phyloP scores from a whole-genome alignment of 2,113 vertebrate species.

The Vimba vimba region DNA sequence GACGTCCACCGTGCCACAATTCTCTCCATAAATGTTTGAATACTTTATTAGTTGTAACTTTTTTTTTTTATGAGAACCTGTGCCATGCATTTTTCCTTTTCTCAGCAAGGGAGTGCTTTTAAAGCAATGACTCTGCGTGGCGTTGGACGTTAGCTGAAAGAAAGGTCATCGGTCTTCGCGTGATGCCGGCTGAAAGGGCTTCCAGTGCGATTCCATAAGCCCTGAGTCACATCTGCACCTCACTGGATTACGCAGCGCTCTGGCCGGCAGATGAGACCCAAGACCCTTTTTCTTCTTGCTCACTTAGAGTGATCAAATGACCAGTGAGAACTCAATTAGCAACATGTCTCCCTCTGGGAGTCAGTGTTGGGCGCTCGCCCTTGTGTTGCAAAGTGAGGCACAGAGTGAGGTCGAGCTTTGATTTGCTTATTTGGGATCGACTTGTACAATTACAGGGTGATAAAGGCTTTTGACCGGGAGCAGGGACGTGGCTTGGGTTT shows the following conservation, averaged over 20 bases:
- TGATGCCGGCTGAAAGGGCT: constrained; percentile 55
- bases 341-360: constrained; percentile 68
- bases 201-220: constrained; percentile 41
- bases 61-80: constrained; percentile 50
- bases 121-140: constrained; percentile 52
- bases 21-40: constrained; percentile 59
- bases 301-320: constrained; percentile 85
- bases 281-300: constrained; percentile 81
- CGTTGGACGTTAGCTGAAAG: constrained; percentile 55
- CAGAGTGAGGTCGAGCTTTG: constrained; percentile 77
- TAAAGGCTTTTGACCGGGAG: constrained; percentile 70
- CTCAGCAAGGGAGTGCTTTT: constrained; percentile 56
- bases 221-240: constrained; percentile 53
- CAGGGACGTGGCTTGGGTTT: constrained; percentile 41
- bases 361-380: constrained; percentile 49
- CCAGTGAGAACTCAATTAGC: constrained; percentile 84
- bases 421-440: constrained; percentile 85
- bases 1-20: constrained; percentile 42
- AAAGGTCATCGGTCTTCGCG: constrained; percentile 55
- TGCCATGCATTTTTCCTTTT: constrained; percentile 50
- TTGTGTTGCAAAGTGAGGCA: constrained; percentile 60
- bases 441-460: constrained; percentile 74
- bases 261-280: constrained; percentile 72
- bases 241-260: constrained; percentile 74
- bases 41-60: constrained; percentile 51